Percentiles rank a stretch among this genome's conserved stretches.
Evolutionary conservation across 2,797 vertebrate genomes (phyloP).

Genomic region (Melanotaenia nigrans): DNA sequence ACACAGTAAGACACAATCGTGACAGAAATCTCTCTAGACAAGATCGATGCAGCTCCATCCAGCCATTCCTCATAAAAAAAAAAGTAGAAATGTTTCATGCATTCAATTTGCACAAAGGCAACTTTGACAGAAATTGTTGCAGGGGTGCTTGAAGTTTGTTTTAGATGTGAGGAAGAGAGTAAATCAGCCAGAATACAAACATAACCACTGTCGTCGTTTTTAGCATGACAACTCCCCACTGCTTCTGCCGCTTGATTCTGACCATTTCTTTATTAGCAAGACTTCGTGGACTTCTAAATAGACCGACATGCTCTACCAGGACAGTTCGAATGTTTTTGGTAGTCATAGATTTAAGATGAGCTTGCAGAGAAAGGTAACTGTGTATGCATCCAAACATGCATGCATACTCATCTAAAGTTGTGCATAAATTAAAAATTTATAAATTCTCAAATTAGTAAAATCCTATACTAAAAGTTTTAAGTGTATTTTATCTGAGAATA

Average conservation of each 20-base stretch:
- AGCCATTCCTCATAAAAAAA: background rate
- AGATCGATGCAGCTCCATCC: background rate
- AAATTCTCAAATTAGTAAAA: no score
- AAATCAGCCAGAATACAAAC: background rate
- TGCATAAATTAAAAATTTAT: no score
- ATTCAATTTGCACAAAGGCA: background rate
- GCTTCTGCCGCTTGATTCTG: background rate
- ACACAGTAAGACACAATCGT: background rate
- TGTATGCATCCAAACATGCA: no score
- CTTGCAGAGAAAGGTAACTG: background rate
- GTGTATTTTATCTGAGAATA: no score
- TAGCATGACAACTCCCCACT: no score
- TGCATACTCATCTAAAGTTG: no score
- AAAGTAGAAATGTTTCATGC: background rate
- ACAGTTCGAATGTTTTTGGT: background rate
- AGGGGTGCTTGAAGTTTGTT: background rate
- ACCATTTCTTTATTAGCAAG: background rate
- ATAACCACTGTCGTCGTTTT: background rate
- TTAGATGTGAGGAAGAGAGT: background rate
- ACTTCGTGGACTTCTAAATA: background rate
- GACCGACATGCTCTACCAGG: no score
- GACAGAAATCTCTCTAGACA: background rate
- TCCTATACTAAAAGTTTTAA: no score
- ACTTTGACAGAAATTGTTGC: background rate
- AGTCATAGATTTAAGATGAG: background rate